These are phyloP conservation scores for Mnemiopsis leidyi DNA, from an alignment of 37 sponge, comb jelly and placozoan genomes.

Conservation along the genomic window DNA sequence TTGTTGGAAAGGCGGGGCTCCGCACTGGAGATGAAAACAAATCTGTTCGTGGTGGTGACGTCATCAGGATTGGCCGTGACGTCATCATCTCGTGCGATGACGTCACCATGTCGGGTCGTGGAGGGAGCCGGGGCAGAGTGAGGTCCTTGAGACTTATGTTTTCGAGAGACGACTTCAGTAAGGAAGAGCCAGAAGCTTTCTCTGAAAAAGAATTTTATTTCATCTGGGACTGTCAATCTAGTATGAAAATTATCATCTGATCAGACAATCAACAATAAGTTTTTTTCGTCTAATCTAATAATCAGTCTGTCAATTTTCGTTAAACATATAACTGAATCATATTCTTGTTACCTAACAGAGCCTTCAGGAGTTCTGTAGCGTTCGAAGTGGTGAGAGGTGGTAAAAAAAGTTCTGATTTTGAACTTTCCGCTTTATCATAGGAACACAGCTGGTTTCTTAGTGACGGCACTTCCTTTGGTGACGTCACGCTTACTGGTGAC, in stretches of 20 bases:
- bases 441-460: too few species aligned
- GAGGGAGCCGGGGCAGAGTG: background rate
- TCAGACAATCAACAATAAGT: too few species aligned
- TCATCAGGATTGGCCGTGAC: background rate
- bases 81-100: background rate
- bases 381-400: background rate
- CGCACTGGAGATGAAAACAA: background rate
- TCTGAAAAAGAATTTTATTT: too few species aligned
- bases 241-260: too few species aligned
- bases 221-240: too few species aligned
- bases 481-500: background rate
- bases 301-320: too few species aligned
- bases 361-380: background rate
- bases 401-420: background rate
- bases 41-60: background rate
- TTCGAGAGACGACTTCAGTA: background rate
- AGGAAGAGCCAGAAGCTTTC: background rate
- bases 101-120: background rate
- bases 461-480: background rate
- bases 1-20: constrained; percentile 25
- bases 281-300: too few species aligned
- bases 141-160: background rate
- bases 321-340: too few species aligned
- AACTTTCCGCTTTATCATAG: background rate
- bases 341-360: background rate